A percentile compares a stretch with the other conserved stretches of the same genome.
Evolutionary conservation across 2,113 vertebrate species (phyloP).

Genomic region (Hippoglossus stenolepis): DNA sequence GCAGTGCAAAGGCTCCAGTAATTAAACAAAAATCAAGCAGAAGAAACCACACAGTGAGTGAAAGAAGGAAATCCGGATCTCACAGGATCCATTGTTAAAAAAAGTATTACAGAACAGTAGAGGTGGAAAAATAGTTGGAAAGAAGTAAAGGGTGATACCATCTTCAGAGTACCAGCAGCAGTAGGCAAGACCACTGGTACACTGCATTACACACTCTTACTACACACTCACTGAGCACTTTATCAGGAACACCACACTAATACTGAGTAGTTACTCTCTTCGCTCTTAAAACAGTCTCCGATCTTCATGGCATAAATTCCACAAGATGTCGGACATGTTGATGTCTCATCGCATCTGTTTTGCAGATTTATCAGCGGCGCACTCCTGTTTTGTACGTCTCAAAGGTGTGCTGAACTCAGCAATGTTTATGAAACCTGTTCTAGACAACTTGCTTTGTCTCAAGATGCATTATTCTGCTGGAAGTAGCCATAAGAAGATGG

Average conservation of each 20-base stretch:
- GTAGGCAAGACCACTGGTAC: background rate
- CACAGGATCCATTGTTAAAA: background rate
- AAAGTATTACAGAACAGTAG: too few relatives aligned
- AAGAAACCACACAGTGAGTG: background rate
- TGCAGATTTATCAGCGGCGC: too few relatives aligned
- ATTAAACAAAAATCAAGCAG: conserved; percentile 5
- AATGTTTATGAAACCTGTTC: too few relatives aligned
- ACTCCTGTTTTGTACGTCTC: too few relatives aligned
- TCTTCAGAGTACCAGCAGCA: background rate
- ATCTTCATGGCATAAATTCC: background rate
- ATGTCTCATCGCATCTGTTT: too few relatives aligned
- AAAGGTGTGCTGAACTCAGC: too few relatives aligned
- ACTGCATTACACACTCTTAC: background rate
- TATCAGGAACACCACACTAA: too few relatives aligned
- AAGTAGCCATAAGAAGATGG: too few relatives aligned
- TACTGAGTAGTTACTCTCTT: background rate
- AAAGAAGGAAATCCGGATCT: conserved; percentile 9
- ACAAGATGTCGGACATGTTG: too few relatives aligned
- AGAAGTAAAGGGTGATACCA: background rate
- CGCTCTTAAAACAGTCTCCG: background rate
- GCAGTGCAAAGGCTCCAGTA: background rate
- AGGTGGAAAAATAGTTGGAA: background rate
- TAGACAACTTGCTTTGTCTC: too few relatives aligned
- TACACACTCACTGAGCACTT: background rate
- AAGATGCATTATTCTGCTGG: too few relatives aligned